Evolutionary conservation across 2,888 invertebrate species (phyloP).

Genomic region (Apantesis nais): DNA sequence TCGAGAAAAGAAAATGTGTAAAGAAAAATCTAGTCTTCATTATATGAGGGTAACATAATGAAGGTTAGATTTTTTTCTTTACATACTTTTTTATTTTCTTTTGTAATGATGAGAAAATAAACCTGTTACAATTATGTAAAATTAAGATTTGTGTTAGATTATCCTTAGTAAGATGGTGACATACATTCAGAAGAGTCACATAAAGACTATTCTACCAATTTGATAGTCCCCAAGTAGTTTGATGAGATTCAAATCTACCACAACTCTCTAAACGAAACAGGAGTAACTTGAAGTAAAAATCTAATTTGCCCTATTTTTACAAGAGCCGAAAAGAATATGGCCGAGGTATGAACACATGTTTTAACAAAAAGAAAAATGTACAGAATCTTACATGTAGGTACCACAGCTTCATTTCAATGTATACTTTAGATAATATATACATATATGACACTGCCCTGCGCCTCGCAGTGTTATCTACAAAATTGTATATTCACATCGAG

Average conservation of each 20-base stretch:
- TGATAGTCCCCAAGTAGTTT: not conserved
- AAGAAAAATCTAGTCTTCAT: too few species aligned
- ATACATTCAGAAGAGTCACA: not conserved
- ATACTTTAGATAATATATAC: not conserved
- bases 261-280: not conserved
- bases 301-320: not conserved
- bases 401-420: not conserved
- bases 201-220: not conserved
- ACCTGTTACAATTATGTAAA: too few species aligned
- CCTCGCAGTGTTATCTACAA: slow-evolving; percentile 42
- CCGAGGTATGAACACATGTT: not conserved
- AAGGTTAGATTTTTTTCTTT: too few species aligned
- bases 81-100: too few species aligned
- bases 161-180: too few species aligned
- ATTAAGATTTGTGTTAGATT: too few species aligned
- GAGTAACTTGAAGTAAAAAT: not conserved
- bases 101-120: too few species aligned
- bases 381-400: not conserved
- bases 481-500: slow-evolving; percentile 59
- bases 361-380: not conserved
- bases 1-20: too few species aligned
- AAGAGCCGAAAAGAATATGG: not conserved
- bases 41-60: too few species aligned
- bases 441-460: slow-evolving; percentile 39
- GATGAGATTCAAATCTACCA: not conserved